A percentile compares a stretch with the other conserved stretches of the same genome.
These are phyloP conservation scores for Dioctria rufipes DNA, from an alignment of 2,888 invertebrate species.

Conservation along the genomic window DNA sequence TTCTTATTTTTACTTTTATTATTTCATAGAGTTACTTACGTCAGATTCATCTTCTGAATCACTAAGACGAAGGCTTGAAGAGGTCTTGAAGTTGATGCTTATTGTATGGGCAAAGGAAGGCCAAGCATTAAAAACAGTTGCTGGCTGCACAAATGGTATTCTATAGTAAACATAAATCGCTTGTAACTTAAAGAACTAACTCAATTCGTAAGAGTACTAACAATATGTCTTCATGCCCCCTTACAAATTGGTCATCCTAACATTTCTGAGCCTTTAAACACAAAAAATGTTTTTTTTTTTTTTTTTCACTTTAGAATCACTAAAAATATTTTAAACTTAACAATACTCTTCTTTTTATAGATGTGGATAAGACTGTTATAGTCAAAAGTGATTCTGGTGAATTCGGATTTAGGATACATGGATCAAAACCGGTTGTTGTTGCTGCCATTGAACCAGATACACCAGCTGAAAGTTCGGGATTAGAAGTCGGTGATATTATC, in stretches of 20 bases:
- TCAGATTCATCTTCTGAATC: slow-evolving; percentile 70
- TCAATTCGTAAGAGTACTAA: no score
- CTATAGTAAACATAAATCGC: background rate
- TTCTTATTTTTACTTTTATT: background rate
- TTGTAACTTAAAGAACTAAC: no score
- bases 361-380: slow-evolving; percentile 89
- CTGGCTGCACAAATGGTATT: slow-evolving; percentile 69
- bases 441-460: slow-evolving; percentile 96
- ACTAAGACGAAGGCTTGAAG: slow-evolving; percentile 80
- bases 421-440: slow-evolving; percentile 95
- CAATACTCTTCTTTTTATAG: slow-evolving; percentile 72
- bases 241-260: no score
- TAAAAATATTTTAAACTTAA: no score
- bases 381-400: slow-evolving; percentile 89
- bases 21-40: slow-evolving; percentile 65
- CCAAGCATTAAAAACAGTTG: slow-evolving; percentile 78
- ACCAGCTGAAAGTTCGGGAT: slow-evolving; percentile 91
- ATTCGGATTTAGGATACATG: slow-evolving; percentile 96
- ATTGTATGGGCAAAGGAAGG: slow-evolving; percentile 86
- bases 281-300: no score
- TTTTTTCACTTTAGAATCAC: no score
- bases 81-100: slow-evolving; percentile 86
- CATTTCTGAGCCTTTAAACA: no score
- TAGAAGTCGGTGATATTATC: slow-evolving; percentile 95
- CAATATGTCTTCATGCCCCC: no score